phyloP scores from a whole-genome alignment of 2,113 vertebrate species.

The Heterotis niloticus region DNA sequence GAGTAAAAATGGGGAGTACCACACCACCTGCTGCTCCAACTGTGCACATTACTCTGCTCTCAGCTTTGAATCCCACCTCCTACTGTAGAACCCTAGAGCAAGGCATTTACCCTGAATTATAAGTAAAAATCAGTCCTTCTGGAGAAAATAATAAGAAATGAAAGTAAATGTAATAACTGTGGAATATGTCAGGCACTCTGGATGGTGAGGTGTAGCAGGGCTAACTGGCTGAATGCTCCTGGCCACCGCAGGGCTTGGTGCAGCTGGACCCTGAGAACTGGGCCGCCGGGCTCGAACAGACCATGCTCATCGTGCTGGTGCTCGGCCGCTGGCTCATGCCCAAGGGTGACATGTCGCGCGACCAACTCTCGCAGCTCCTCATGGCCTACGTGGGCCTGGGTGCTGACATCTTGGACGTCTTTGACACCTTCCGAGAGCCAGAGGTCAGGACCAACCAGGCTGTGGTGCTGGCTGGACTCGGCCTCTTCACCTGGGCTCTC shows the following conservation, averaged over 20 bases:
- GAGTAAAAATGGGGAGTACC: too few species aligned
- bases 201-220: too few species aligned
- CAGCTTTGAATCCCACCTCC: too few species aligned
- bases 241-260: conserved; percentile 48
- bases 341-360: conserved; percentile 66
- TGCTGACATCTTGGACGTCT: conserved; percentile 69
- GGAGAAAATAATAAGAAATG: background rate
- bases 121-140: background rate
- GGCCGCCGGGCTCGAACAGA: conserved; percentile 65
- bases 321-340: conserved; percentile 71
- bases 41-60: too few species aligned
- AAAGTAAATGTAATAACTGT: too few species aligned
- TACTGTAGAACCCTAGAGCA: too few species aligned
- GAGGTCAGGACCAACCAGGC: conserved; percentile 55
- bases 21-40: too few species aligned
- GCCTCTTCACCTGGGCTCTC: conserved; percentile 66
- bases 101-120: too few species aligned
- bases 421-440: conserved; percentile 64
- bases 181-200: too few species aligned
- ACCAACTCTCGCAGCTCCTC: conserved; percentile 69
- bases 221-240: too few species aligned
- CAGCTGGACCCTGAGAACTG: conserved; percentile 61
- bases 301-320: conserved; percentile 68
- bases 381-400: conserved; percentile 66
- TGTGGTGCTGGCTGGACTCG: conserved; percentile 55